Conservation (phyloP, 1,140 invertebrate genomes). For the Temnothorax longispinosus region DNA sequence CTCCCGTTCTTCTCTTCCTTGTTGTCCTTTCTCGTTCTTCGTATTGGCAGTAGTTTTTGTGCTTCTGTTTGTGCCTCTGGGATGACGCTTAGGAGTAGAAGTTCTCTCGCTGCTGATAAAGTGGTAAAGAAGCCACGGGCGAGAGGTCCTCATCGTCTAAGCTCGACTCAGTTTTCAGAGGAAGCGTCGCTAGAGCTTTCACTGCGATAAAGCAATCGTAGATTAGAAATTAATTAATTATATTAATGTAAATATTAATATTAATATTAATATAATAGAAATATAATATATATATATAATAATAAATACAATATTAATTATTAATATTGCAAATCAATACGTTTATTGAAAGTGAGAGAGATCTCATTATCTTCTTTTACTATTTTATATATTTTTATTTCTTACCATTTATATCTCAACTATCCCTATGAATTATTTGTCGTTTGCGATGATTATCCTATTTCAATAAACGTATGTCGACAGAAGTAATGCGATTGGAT, state of each 20-base stretch:
- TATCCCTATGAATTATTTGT: neutral
- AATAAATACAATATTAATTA: too few species aligned
- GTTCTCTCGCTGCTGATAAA: constrained; percentile 94
- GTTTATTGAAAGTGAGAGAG: constrained; percentile 11
- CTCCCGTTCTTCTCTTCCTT: neutral
- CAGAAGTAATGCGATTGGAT: neutral
- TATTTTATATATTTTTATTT: constrained; percentile 6
- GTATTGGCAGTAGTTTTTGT: constrained; percentile 63
- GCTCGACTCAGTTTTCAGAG: constrained; percentile 84
- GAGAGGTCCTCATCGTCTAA: constrained; percentile 89
- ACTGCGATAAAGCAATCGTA: constrained; percentile 85
- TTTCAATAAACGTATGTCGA: constrained; percentile 24
- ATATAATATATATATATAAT: too few species aligned
- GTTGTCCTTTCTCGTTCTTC: constrained; percentile 43
- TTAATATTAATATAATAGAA: neutral
- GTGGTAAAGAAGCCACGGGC: constrained; percentile 89
- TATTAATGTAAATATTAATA: neutral
- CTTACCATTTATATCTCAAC: neutral
- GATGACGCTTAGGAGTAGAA: constrained; percentile 89
- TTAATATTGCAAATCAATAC: neutral
- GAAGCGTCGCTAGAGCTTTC: constrained; percentile 91
- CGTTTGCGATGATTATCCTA: neutral
- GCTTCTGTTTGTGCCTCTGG: constrained; percentile 1
- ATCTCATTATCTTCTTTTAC: neutral
- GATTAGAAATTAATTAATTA: neutral